Conservation (phyloP, 1,140 invertebrate species). For the Drosophila azteca region DNA sequence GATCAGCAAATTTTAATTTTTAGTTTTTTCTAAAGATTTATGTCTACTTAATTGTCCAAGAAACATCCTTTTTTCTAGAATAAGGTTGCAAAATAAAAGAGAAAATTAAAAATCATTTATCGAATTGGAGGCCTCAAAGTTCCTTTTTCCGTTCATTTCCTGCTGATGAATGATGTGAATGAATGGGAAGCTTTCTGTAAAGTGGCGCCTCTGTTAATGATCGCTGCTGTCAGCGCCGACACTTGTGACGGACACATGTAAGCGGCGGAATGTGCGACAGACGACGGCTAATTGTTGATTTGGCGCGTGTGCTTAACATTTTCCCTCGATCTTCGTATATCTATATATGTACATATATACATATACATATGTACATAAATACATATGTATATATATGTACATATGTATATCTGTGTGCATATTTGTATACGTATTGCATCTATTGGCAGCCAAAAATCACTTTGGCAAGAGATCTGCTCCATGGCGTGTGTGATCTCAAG, state of each 20-base stretch:
- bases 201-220: constrained; percentile 8
- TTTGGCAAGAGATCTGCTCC: constrained; percentile 44
- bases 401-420: background rate
- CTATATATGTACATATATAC: constrained; percentile 11
- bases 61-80: no score
- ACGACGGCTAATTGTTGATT: constrained; percentile 58
- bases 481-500: constrained; percentile 1
- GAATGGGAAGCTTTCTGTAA: background rate
- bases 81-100: no score
- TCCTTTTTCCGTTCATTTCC: no score
- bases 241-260: background rate
- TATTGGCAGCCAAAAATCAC: constrained; percentile 42
- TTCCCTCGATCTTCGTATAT: constrained; percentile 1
- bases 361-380: background rate
- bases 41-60: no score
- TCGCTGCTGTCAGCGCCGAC: background rate
- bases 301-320: constrained; percentile 61
- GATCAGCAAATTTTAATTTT: no score
- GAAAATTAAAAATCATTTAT: no score
- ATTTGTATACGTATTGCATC: constrained; percentile 20
- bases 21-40: no score
- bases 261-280: constrained; percentile 9
- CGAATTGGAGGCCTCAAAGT: no score
- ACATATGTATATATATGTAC: no score
- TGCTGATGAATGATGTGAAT: no score